Evolutionary conservation across 2,113 vertebrate species (phyloP).

Genomic region (Aviceda subcristata): DNA sequence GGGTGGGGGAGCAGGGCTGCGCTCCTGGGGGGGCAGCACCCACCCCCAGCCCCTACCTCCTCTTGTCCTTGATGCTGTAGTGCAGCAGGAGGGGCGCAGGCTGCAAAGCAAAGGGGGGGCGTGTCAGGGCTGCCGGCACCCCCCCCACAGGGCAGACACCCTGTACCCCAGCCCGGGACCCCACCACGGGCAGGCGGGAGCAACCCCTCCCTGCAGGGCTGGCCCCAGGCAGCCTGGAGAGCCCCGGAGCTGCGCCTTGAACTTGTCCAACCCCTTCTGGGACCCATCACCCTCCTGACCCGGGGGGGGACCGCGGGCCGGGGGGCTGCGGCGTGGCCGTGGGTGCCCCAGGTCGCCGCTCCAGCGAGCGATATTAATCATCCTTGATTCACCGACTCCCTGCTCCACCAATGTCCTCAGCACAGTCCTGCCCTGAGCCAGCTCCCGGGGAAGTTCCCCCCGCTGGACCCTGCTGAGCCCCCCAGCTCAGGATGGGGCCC

Average conservation of each 20-base stretch:
- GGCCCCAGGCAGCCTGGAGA: too few species aligned
- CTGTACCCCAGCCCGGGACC: not conserved
- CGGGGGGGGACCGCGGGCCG: too few species aligned
- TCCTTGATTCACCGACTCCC: not conserved
- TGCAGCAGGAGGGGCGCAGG: slow-evolving; percentile 76
- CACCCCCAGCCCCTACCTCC: slow-evolving; percentile 69
- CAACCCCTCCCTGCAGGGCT: too few species aligned
- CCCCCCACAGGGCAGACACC: not conserved
- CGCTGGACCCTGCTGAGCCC: rapidly evolving
- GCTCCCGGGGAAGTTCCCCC: too few species aligned
- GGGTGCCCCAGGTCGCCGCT: not conserved
- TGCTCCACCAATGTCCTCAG: rapidly evolving
- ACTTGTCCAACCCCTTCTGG: not conserved
- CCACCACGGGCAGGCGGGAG: not conserved
- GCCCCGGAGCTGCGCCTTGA: not conserved
- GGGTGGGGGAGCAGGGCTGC: not conserved
- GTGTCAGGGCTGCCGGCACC: not conserved
- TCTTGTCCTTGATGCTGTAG: slow-evolving; percentile 81
- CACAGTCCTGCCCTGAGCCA: rapidly evolving
- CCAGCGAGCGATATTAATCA: not conserved
- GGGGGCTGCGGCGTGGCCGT: too few species aligned
- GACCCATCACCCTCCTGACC: not conserved
- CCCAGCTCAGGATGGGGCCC: not conserved
- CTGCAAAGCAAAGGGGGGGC: slow-evolving; percentile 16
- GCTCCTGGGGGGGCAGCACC: not conserved